Base-by-base conservation (phyloP, 2,113 vertebrate species). In the Cephalopholis sonnerati region DNA sequence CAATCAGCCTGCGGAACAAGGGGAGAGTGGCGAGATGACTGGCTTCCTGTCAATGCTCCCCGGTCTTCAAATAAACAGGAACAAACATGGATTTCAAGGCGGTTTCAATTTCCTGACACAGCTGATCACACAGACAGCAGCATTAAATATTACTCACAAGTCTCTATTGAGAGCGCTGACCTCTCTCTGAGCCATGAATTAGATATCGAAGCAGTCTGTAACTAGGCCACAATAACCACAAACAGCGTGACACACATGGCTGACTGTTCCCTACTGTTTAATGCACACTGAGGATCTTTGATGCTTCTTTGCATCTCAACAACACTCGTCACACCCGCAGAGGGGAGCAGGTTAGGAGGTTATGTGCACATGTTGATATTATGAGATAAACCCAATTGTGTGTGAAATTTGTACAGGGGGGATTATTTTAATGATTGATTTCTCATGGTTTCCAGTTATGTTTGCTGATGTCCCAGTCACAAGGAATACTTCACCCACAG, bases 151-250 rank as follows among this genome's bases (percentile, higher is more conserved):
- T 36, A 61, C 58, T 73, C 32, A 63, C 10, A 50, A 79, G 74
- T 32, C 24, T 16, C 0, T 20, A 29, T 2, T 6, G 57, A 46
- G 46, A 41, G 54, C 27, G 1, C 50, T 24, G 7, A 44, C 25
- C 36, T 57, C 48, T 63, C 62, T 12, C 68, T 63, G 55, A 54
- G 29, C 22, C 53, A 78, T 89, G 77, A 86, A 91, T 87, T 63
- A 84, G 80, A 71, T 70, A 89, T 87, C 6, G 39, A 55, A 53
- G 27, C 58, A 25, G 67, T 63, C 77, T 72, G 77, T 80, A 88
- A 88, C 12, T 84, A 84, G 85, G 87, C 77, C 90, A 89, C 74
- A 25, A 75, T 16, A 61, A 74, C 15, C 80, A 83, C 66, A 58
- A 64, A 63, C 79, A 18, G n/a, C 22, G 36, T 36, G 57, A 48